Evolutionary conservation across 2,888 invertebrate species (phyloP).

Genomic region (Platypus cylindrus): DNA sequence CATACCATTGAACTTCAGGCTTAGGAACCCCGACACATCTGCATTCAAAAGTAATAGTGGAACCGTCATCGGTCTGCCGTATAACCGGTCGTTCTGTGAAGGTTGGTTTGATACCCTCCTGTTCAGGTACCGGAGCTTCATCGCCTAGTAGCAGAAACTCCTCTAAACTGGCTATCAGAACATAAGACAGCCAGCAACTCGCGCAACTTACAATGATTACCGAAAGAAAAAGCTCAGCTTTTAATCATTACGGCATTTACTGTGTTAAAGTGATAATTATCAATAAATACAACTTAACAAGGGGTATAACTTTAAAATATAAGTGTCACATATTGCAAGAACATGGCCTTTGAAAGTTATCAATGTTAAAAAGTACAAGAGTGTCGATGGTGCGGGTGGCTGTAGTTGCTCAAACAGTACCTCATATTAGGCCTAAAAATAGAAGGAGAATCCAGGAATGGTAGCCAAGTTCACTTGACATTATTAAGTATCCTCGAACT

Average conservation of each 20-base stretch:
- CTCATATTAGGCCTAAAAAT: slow-evolving; percentile 24
- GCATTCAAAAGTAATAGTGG: slow-evolving; percentile 92
- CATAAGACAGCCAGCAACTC: slow-evolving; percentile 35
- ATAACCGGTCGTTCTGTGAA: slow-evolving; percentile 97
- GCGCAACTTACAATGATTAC: slow-evolving; percentile 35
- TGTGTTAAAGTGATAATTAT: slow-evolving; percentile 28
- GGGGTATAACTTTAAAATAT: slow-evolving; percentile 27
- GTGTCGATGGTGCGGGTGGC: slow-evolving; percentile 23
- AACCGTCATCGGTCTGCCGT: slow-evolving; percentile 91
- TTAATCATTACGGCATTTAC: slow-evolving; percentile 30
- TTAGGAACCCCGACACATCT: slow-evolving; percentile 94
- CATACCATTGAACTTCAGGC: slow-evolving; percentile 88
- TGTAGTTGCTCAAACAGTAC: slow-evolving; percentile 18
- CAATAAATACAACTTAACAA: slow-evolving; percentile 19
- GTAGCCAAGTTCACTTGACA: slow-evolving; percentile 14
- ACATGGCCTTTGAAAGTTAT: slow-evolving; percentile 34
- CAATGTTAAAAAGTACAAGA: slow-evolving; percentile 23
- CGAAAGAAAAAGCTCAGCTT: slow-evolving; percentile 36
- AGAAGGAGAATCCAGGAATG: slow-evolving; percentile 22
- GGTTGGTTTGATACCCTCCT: slow-evolving; percentile 89
- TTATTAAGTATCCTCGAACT: slow-evolving; percentile 16
- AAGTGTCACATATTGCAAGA: slow-evolving; percentile 34
- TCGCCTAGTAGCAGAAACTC: slow-evolving; percentile 59
- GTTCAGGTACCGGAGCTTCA: slow-evolving; percentile 86
- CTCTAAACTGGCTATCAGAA: slow-evolving; percentile 33